Base-by-base conservation (phyloP, 1,140 invertebrate species). In the Meloidogyne hapla region DNA sequence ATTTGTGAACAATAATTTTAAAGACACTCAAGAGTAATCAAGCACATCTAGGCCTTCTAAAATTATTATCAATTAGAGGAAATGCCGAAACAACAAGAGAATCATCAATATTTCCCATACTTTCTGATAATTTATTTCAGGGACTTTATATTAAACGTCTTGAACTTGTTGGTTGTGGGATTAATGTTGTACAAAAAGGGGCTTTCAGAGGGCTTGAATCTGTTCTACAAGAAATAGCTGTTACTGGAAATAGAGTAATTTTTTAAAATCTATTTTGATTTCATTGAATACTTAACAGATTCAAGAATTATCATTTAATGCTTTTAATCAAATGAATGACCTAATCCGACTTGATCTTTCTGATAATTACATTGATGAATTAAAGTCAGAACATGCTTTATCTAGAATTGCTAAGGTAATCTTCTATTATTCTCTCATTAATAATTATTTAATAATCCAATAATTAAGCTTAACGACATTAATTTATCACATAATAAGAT, bases 111-210 rank as follows among this genome's bases (percentile, higher is more conserved):
- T 81, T 81, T 38, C 40, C 42, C 8, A 26, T 62, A 40, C 82
- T 84, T 8, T 13, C 79, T 0, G 68, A 76, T 12, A 79, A 77
- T 48, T 82, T 85, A 69, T 86, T 86, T 74, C 65, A 76, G 13
- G 86, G 86, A 10, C 77, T 86, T 25, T 86, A 87, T 65, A 83
- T 86, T 62, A 87, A 87, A 75, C 56, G 74, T 18, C 62, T 86
- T 23, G 84, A 82, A 68, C 65, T 86, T 18, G 66, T 75, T 0
- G 67, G 80, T 25, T 84, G 87, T 63, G 78, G 76, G 10, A 83
- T 86, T 56, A 21, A 42, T 62, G 38, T 77, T 23, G 25, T 86
- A 18, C 83, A 86, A 28, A 66, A 72, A 13, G 64, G 76, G 13
- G 86, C 85, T 23, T 85, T 86, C 61, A 64, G 61, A 45, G 86